A percentile compares a stretch with the other conserved stretches of the same genome.
Conservation (phyloP, 2,113 vertebrate genomes). For the Elgaria multicarinata region DNA sequence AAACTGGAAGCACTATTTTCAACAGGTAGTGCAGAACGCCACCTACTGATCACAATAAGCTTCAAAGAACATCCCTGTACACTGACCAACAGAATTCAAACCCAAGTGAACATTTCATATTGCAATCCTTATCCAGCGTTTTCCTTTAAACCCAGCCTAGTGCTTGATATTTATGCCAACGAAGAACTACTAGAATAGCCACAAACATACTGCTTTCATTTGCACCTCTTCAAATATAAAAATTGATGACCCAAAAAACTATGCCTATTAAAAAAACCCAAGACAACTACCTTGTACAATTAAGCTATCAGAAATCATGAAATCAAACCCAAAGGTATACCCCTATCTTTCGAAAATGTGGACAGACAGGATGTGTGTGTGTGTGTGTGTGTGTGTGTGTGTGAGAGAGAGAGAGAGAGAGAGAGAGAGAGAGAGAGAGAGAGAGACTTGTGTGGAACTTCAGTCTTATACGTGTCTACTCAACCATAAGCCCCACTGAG, state of each 20-base stretch:
- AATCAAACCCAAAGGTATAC: background rate
- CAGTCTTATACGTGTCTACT: no score
- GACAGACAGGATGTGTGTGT: background rate
- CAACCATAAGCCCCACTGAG: no score
- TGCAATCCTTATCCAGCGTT: background rate
- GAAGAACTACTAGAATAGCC: background rate
- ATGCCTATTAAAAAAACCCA: background rate
- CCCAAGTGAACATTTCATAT: background rate
- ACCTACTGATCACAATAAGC: background rate
- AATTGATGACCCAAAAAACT: background rate
- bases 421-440: no score
- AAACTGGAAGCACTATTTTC: background rate
- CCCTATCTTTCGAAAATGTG: background rate
- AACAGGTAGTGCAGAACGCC: background rate
- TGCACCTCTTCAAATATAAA: background rate
- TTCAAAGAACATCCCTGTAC: background rate
- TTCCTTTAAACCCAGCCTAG: background rate
- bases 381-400: no score
- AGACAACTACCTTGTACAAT: background rate
- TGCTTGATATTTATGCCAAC: background rate
- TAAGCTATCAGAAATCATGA: background rate
- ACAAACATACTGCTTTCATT: background rate
- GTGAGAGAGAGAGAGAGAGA: no score
- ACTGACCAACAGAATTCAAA: background rate
- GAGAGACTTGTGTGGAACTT: no score